Base-by-base conservation (phyloP, 2,888 invertebrate species). In the Euplagia quadripunctaria region DNA sequence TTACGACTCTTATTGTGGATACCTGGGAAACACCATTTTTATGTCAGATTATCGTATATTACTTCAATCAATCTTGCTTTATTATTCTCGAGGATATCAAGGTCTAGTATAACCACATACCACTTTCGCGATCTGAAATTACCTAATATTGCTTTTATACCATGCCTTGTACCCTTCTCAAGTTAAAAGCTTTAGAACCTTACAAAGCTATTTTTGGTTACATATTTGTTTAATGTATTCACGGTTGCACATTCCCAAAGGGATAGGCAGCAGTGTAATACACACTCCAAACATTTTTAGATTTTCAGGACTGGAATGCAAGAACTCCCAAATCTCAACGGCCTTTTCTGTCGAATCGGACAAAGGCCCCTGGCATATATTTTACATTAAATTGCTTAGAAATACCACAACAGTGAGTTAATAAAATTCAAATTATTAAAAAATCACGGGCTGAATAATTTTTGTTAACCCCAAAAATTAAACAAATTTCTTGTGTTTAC, bases 401-500 rank as follows among this genome's bases (percentile, higher is more conserved):
- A 46, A 46, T 31, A 58, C 6, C 4, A 20, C 11, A 4, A 31
- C 58, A 20, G 14, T 7, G 14, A 14, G 61, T 14, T 31, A 61
- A 61, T 31, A 61, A 46, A 61, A 61, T 61, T 61, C 61, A 61
- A 49, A 72, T 77, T 67, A 20, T 20, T 73, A 63, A 72, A 79
- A 82, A 76, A 78, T 74, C 76, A 70, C 49, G 61, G 61, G n/a
- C 72, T 66, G 65, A 0, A 71, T 61, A 71, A 52, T 9, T 65
- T 74, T 71, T 17, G 31, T 73, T 51, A 79, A 69, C 14, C 49
- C 67, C 43, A 20, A 16, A 74, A 78, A 68, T 71, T 65, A 66
- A 66, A 72, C 61, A 43, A 20, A 63, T 74, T 71, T 75, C 63
- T 70, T 67, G 49, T 84, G 84, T 83, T 83, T 83, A 76, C 73